Evolutionary conservation across 2,797 vertebrate genomes (phyloP).

Genomic region (Enteromius fasciolatus): DNA sequence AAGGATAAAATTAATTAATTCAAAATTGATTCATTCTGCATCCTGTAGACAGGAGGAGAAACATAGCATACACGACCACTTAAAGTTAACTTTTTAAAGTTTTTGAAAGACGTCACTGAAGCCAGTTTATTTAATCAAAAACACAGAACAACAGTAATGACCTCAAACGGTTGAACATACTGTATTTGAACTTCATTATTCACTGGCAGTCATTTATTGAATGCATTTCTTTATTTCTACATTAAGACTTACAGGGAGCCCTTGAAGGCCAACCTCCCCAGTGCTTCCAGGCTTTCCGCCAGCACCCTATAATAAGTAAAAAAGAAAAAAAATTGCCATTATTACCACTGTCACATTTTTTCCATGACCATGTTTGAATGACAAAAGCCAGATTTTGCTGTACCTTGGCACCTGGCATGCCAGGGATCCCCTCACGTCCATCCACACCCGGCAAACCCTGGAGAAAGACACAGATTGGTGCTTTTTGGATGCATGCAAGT

Average conservation of each 20-base stretch:
- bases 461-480: conserved; percentile 42
- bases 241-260: conserved; percentile 89
- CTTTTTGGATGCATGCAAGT: conserved; percentile 9
- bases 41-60: background rate
- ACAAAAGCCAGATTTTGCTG: background rate
- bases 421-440: conserved; percentile 93
- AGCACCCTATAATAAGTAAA: conserved; percentile 80
- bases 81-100: background rate
- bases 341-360: background rate
- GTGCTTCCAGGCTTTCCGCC: conserved; percentile 86
- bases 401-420: conserved; percentile 95
- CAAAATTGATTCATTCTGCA: background rate
- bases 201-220: background rate
- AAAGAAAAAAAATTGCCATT: conserved; percentile 20
- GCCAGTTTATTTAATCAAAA: background rate
- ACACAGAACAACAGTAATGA: background rate
- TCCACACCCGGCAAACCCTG: conserved; percentile 93
- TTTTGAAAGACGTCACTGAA: background rate
- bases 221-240: conserved; percentile 22
- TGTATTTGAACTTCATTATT: background rate
- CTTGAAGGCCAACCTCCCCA: conserved; percentile 90
- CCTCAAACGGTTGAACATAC: background rate
- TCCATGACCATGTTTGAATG: background rate
- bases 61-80: background rate
- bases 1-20: background rate